Evolutionary conservation across 2,888 invertebrate species (phyloP), one percentile per base, ranked within the genome.

Genomic region (Argyresthia goedartella): DNA sequence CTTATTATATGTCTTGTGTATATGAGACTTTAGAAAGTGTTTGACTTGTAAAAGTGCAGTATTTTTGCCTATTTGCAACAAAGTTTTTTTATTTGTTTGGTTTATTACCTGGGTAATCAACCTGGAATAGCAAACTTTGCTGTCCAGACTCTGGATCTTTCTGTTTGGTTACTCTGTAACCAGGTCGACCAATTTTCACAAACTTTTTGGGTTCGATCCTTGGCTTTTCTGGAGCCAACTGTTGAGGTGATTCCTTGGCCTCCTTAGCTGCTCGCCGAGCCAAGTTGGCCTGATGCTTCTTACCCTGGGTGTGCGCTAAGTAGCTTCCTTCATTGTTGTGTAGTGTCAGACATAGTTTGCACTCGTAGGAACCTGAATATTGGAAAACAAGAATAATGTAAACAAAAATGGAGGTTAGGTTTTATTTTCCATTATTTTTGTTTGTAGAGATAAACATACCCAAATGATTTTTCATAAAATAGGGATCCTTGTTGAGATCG

Each of bases 381-480:
- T n/a, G n/a, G n/a, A n/a, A 16, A 39, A 16, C 42, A 51, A 53
- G 16, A 9, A 43, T 45, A n/a, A 13, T 36, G 36, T 36, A n/a
- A 9, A 9, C 36, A 36, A 36, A 36, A 36, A 36, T 36, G 36
- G 7, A 48, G 43, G 52, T 52, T 41, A 48, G 41, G 34, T 16
- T n/a, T 36, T 36, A 10, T n/a, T 49, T 35, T 47, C 11, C n/a
- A 45, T 36, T 8, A 36, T 9, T n/a, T n/a, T n/a, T n/a, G n/a
- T n/a, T n/a, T n/a, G n/a, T n/a, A n/a, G n/a, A n/a, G n/a, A n/a
- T 8, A 9, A 7, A 16, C 46, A 9, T 77, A 89, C 95, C 98
- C 62, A 98, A 89, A 87, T 99, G 99, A 88, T 99, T 99, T 91
- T 98, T 98, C 99, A 99, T 99, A 89, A 99, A 99, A 91, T 99